phyloP scores from a whole-genome alignment of 2,113 vertebrate species.

The Indicator maculatus region DNA sequence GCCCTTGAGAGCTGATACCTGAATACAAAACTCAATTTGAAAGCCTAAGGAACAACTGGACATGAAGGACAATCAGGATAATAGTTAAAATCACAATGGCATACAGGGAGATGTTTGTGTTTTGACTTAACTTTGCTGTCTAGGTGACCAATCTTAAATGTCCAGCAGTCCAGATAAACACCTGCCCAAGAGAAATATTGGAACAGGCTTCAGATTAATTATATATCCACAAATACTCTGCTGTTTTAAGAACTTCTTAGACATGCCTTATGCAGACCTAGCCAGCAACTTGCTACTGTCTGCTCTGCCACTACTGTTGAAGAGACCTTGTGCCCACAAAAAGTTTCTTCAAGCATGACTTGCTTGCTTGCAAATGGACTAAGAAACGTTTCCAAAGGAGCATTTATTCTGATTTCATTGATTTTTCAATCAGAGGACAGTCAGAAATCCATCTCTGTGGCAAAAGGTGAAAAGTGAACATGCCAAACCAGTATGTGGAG shows the following conservation, averaged over 20 bases:
- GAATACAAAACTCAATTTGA: not conserved
- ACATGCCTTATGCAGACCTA: not conserved
- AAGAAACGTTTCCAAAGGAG: not conserved
- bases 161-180: slow-evolving; percentile 15
- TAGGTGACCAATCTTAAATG: not conserved
- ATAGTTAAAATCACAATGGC: not conserved
- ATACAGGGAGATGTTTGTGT: not conserved
- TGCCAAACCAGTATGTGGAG: not conserved
- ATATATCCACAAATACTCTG: slow-evolving; percentile 30
- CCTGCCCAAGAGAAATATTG: slow-evolving; percentile 12
- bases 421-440: not conserved
- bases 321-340: not conserved
- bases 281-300: not conserved
- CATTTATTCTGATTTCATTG: not conserved
- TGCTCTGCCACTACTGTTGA: not conserved
- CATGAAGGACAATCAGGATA: not conserved
- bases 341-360: not conserved
- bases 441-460: not conserved
- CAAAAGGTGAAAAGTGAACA: not conserved
- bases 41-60: not conserved
- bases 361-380: not conserved
- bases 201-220: slow-evolving; percentile 43
- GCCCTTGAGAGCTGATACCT: not conserved
- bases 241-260: slow-evolving; percentile 18
- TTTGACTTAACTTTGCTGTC: not conserved